phyloP scores from a whole-genome alignment of 1,140 invertebrate genomes.

The Tigriopus japonicus region DNA sequence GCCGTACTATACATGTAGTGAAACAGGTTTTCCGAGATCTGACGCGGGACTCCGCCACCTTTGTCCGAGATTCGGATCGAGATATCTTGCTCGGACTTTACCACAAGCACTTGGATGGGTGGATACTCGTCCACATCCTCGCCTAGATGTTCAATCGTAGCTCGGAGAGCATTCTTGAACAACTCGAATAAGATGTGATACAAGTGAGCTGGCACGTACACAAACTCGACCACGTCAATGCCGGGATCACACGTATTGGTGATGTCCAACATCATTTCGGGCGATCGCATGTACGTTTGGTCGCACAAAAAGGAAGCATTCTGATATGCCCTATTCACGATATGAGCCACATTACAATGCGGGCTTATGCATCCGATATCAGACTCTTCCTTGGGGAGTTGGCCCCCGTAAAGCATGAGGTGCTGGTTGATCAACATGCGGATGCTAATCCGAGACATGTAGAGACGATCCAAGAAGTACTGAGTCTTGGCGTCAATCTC shows the following conservation, averaged over 20 bases:
- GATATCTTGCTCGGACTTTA: constrained; percentile 79
- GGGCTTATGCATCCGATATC: constrained; percentile 94
- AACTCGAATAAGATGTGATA: constrained; percentile 98
- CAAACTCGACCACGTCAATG: constrained; percentile 43
- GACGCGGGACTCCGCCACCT: constrained; percentile 80
- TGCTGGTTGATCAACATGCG: constrained; percentile 91
- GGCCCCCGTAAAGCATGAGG: constrained; percentile 51
- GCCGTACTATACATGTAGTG: constrained; percentile 99
- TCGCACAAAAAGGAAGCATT: constrained; percentile 94
- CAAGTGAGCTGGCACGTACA: constrained; percentile 93
- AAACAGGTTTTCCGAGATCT: constrained; percentile 68
- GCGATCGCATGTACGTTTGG: constrained; percentile 60
- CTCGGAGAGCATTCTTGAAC: constrained; percentile 95
- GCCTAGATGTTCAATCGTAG: constrained; percentile 74
- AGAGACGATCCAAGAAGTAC: constrained; percentile 94
- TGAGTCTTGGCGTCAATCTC: constrained; percentile 83
- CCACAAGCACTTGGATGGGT: constrained; percentile 63
- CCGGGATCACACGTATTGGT: background rate
- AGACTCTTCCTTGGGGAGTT: constrained; percentile 35
- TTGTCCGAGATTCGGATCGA: constrained; percentile 56
- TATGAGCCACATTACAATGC: constrained; percentile 40
- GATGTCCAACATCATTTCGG: background rate
- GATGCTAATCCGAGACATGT: constrained; percentile 91
- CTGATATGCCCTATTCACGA: constrained; percentile 71
- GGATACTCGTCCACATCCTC: constrained; percentile 45